These are phyloP conservation scores for Empis stercorea DNA, from an alignment of 2,888 invertebrate genomes.

Conservation along the genomic window DNA sequence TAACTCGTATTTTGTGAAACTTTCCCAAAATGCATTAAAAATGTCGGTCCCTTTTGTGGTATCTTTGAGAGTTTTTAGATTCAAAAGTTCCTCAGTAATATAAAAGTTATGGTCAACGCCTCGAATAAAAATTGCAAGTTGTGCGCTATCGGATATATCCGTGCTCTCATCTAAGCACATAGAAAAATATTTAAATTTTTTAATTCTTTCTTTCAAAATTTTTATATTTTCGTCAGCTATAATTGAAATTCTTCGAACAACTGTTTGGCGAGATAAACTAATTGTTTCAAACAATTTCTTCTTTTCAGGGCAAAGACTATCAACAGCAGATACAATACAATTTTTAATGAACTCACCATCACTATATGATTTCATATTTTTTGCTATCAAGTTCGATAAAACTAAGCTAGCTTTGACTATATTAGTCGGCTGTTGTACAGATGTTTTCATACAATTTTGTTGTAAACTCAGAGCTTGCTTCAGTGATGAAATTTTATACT, in stretches of 20 bases:
- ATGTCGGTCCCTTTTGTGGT: not conserved
- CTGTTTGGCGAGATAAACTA: not conserved
- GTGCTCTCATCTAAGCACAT: not conserved
- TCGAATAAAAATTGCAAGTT: not conserved
- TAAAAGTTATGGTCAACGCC: not conserved
- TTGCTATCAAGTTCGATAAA: not conserved
- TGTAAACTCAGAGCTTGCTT: not conserved
- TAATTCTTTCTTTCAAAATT: not conserved
- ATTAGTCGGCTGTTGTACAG: not conserved
- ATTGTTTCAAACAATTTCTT: not conserved
- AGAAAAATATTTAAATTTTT: not conserved
- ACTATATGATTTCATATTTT: not conserved
- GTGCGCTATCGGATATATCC: not conserved
- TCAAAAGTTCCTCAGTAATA: not conserved
- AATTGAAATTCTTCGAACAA: not conserved
- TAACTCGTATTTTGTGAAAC: not conserved
- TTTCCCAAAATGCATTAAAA: not conserved
- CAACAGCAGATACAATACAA: not conserved
- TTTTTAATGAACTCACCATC: not conserved
- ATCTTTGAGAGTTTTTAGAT: not conserved
- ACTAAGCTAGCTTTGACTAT: not conserved
- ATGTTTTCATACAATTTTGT: not conserved
- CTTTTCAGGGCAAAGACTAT: not conserved
- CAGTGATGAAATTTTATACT: not conserved
- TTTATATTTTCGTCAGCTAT: not conserved